These are phyloP conservation scores for Amblyjoppa proteus DNA, from an alignment of 2,888 invertebrate species.

Conservation along the genomic window DNA sequence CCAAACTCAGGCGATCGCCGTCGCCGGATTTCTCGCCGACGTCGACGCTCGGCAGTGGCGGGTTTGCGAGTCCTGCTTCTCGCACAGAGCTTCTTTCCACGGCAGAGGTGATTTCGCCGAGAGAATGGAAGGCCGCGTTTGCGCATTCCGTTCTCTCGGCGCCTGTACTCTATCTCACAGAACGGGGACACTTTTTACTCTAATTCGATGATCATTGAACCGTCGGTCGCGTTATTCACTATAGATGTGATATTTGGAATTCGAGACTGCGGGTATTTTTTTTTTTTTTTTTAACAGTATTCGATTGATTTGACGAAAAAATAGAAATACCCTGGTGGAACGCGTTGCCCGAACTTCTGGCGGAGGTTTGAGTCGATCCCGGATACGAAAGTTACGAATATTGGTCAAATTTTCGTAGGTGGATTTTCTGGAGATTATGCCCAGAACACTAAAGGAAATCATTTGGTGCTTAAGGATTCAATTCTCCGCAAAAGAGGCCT, in stretches of 20 bases:
- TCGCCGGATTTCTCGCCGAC: conserved; percentile 88
- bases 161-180: conserved; percentile 30
- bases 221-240: neutral
- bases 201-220: neutral
- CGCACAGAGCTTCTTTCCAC: conserved; percentile 89
- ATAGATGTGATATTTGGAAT: neutral
- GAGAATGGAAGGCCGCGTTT: conserved; percentile 39
- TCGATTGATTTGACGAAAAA: neutral
- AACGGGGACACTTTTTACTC: conserved; percentile 34
- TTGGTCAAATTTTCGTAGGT: no score
- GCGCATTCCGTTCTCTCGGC: conserved; percentile 49
- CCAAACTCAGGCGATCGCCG: conserved; percentile 91
- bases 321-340: neutral
- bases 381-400: no score
- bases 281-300: no score
- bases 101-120: conserved; percentile 87
- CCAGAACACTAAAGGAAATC: no score
- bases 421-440: no score
- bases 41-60: conserved; percentile 85
- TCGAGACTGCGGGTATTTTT: neutral
- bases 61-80: conserved; percentile 83
- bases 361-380: no score
- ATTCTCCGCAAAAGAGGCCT: no score
- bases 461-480: no score
- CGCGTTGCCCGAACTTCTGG: neutral